phyloP scores from a whole-genome alignment of 2,797 vertebrate species.

The Poecile montanus region DNA sequence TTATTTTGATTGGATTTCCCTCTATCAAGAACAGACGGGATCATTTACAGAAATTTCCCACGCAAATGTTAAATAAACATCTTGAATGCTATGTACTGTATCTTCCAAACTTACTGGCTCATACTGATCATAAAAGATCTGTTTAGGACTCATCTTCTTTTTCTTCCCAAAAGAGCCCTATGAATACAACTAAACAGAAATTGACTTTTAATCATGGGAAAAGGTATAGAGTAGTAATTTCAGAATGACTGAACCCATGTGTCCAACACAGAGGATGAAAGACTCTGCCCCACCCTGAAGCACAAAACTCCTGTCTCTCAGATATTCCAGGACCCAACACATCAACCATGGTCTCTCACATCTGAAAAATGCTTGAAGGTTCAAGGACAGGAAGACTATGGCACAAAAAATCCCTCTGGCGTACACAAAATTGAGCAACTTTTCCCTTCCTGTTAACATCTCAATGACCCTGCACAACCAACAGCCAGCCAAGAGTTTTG shows the following conservation, averaged over 20 bases:
- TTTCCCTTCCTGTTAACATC: neutral
- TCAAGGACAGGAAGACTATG: neutral
- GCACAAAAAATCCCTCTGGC: fast-evolving
- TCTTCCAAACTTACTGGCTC: neutral
- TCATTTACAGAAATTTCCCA: neutral
- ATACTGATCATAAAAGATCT: neutral
- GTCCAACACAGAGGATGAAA: neutral
- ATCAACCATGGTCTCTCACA: neutral
- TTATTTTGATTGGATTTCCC: neutral
- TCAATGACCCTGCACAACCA: neutral
- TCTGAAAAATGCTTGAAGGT: neutral
- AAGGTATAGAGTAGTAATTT: neutral
- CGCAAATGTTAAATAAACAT: neutral
- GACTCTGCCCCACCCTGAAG: neutral
- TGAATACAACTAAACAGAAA: neutral
- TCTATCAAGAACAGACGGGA: neutral
- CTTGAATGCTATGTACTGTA: neutral
- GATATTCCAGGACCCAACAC: neutral
- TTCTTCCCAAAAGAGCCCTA: neutral
- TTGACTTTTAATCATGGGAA: neutral
- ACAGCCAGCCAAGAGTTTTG: neutral
- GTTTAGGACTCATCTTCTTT: neutral
- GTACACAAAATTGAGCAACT: neutral
- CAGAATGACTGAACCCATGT: neutral
- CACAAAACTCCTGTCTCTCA: neutral